Base-by-base conservation (phyloP, 2,113 vertebrate genomes). In the Sturnira hondurensis region DNA sequence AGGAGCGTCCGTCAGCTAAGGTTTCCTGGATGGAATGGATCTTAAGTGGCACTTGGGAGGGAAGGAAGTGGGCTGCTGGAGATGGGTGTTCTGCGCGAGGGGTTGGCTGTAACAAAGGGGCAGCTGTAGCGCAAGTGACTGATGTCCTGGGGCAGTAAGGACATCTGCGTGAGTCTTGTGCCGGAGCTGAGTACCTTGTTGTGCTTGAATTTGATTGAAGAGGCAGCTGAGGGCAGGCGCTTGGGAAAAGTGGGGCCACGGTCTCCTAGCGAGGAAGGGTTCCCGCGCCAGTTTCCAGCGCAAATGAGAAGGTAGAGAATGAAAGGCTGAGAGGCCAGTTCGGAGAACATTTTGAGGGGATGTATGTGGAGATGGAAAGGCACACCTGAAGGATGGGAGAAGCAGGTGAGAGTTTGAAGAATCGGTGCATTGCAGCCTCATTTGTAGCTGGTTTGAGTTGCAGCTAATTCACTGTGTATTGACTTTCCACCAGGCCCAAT, bases 41-140 rank as follows among this genome's bases (percentile, higher is more conserved):
- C 96, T 81, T 80, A 96, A 97, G 92, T 96, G 92, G 96, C 71
- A 83, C 94, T 97, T 95, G 93, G 78, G 68, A 77, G 52, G 83
- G 36, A 84, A 96, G 92, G 95, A 97, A 96, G 50, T 84, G 52
- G 56, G 33, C 67, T 70, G 80, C 67, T 76, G 65, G 68, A 61
- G 47, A 26, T 1, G 0, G 5, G 36, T 45, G 67, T 65, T 89
- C 68, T 41, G 5, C 9, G 24, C 63, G 56, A 54, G 58, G n/a
- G 56, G 71, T 2, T 77, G 85, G 76, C 89, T 31, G 5, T n/a
- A 86, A 71, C 31, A 31, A 47, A 89, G 78, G 24, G 19, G 14
- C 95, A 96, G 84, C 96, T 97, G 96, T 88, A 36, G 70, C 87
- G 31, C 67, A 89, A 91, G 78, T 91, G 96, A 95, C 80, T 95